Conservation (phyloP, 2,888 invertebrate genomes). For the Drosophila melanosoma region DNA sequence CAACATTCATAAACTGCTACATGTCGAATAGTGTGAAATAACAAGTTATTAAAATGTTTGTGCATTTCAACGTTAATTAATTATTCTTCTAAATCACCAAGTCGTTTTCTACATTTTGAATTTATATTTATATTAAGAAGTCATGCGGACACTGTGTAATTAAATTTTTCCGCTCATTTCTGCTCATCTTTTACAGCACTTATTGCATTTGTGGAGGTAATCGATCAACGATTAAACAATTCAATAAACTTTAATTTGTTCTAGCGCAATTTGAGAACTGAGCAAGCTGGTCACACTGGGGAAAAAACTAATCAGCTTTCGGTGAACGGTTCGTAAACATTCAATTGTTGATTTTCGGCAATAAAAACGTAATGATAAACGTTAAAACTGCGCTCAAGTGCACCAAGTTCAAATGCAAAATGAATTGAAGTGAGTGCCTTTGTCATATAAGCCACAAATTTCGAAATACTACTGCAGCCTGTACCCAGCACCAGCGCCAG, state of each 20-base stretch:
- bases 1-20: background rate
- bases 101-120: background rate
- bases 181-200: conserved; percentile 15
- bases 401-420: conserved; percentile 57
- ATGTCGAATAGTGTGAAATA: conserved; percentile 25
- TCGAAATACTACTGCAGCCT: conserved; percentile 60
- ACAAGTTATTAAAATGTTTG: conserved; percentile 29
- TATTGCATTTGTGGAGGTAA: background rate
- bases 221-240: conserved; percentile 3
- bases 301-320: conserved; percentile 56
- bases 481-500: conserved; percentile 71
- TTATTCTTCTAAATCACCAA: background rate
- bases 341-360: conserved; percentile 65
- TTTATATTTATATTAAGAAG: background rate
- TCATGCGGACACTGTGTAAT: conserved; percentile 13
- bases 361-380: conserved; percentile 47
- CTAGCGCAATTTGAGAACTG: conserved; percentile 2
- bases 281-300: conserved; percentile 39
- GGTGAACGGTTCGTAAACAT: conserved; percentile 64
- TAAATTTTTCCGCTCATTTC: conserved; percentile 3
- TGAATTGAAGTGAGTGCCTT: conserved; percentile 76
- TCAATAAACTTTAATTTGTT: background rate
- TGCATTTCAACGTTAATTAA: conserved; percentile 12
- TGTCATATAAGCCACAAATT: conserved; percentile 47
- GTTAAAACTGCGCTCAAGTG: conserved; percentile 67